Base-by-base conservation (phyloP, 2,113 vertebrate genomes). In the Cyphomyrus plagiostoma region DNA sequence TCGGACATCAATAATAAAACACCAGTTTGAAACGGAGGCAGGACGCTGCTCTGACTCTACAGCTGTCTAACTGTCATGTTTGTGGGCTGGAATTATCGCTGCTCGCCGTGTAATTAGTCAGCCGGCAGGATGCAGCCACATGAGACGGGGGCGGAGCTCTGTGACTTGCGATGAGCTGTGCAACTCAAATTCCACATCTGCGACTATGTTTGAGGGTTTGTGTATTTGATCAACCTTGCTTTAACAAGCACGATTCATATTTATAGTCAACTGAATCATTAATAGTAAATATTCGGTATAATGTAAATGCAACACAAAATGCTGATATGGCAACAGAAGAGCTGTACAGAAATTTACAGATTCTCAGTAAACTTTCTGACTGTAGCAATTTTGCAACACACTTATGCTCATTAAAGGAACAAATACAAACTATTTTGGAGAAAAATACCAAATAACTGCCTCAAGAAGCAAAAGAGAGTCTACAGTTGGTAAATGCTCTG, bases 401-500 rank as follows among this genome's bases (percentile, higher is more conserved):
- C 6, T 23, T 49, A 42, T 23, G 46, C 46, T 23, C 30, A 46
- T 17, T 86, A n/a, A 26, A n/a, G 84, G 5, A 35, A 52, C 26
- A 53, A 30, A 80, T 58, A n/a, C 23, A 49, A 48, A 84, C 17
- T 4, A 35, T n/a, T 35, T n/a, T 53, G 50, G 15, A 87, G 13
- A 84, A 86, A 85, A 82, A 89, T 84, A 50, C 52, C 48, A 80
- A 46, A 88, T 77, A 83, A 10, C n/a, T 84, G 23, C 39, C 77
- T 84, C 77, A 46, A 13, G 80, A 83, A 77, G 52, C 2, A 30
- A 48, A 17, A 53, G 35, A 89, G 1, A 80, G 74, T 93, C 93
- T 92, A 93, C 82, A 87, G n/a, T 58, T 92, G n/a, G 10, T 15
- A 80, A 39, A 52, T 15, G 7, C 66, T 15, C 49, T 45, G 11